Base-by-base conservation (phyloP, 2,113 vertebrate species). In the Cygnus atratus region DNA sequence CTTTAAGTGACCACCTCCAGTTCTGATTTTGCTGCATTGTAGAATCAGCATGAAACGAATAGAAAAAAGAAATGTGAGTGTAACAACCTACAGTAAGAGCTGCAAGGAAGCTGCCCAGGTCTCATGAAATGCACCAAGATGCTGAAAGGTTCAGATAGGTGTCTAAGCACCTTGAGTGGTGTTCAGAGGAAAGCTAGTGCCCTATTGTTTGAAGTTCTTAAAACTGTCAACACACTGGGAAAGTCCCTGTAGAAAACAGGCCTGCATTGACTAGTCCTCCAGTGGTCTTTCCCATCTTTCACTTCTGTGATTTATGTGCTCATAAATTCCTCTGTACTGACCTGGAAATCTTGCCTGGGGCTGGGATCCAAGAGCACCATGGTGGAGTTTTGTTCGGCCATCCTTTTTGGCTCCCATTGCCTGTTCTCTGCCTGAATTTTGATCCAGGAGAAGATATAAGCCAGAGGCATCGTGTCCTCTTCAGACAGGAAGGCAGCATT, bases 241-340 rank as follows among this genome's bases (percentile, higher is more conserved):
- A 95, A 93, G 72, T 93, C 88, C 90, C 68, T 65, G 24, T 75
- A 87, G 86, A 75, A 95, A 90, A 48, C 52, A 78, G 48, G 18
- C 94, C 54, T 96, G 95, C 77, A 59, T 62, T 95, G 90, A 93
- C 95, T 93, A 72, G 95, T 90, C 74, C 28, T 93, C 61, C 54
- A 79, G 58, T 81, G 70, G 62, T 84, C 77, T 95, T 96, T 93
- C 77, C 90, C 70, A 79, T 78, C 73, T 92, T 88, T 88, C 62
- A 29, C 59, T 75, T 55, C 73, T 58, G 3, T 94, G 88, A 92
- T 94, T 90, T 82, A 95, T 92, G 54, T 43, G 39, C 44, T 92
- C 41, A 84, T 75, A 75, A 90, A 90, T 78, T 82, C 76, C 70
- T 88, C 86, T 79, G 11, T 88, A 46, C 80, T 84, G 87, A 94